Base-by-base conservation (phyloP, 2,113 vertebrate genomes). In the Syngnathus scovelli region DNA sequence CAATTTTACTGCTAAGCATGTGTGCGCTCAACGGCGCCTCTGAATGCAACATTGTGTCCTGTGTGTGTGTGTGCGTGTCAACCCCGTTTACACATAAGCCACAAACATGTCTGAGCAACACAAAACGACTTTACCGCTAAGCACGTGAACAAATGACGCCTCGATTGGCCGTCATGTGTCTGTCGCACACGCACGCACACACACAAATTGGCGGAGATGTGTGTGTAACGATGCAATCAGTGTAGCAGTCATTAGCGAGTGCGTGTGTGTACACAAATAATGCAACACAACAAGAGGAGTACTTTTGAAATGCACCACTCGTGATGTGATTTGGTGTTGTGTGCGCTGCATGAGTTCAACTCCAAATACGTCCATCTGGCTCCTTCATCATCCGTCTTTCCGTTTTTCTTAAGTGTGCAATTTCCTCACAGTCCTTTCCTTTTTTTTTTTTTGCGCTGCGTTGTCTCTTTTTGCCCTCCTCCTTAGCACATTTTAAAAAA, bases 1-100 rank as follows among this genome's bases (percentile, higher is more conserved):
- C 76, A 81, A 75, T 65, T 75, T 85, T 78, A 82, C 77, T 78
- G 79, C 65, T 84, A 88, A 85, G 83, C 86, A 87, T 79, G 85
- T 83, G 78, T 74, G 76, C 86, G 82, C 78, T 74, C 44, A 69
- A 70, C 74, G 66, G 76, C 78, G 83, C 83, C 77, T 78, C 75
- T 64, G 73, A 83, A 76, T 70, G 64, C 68, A 77, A 72, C 67
- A 21, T 56, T 38, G 70, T 83, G 36, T 80, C 54, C 64, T 23
- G 66, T 66, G 46, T 68, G 62, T 76, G 27, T 33, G 27, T 70
- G 64, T 76, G 60, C 69, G 64, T 76, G 63, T 71, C 43, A 49
- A 19, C 48, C 48, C 70, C 68, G 49, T 78, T 70, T 76, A 75
- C 72, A 61, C 71, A 27, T 2, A 59, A 59, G 56, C 56, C 36